Evolutionary conservation across 2,113 vertebrate genomes (phyloP), one percentile per base, ranked within the genome.

Genomic region (Ivindomyrus marchei): DNA sequence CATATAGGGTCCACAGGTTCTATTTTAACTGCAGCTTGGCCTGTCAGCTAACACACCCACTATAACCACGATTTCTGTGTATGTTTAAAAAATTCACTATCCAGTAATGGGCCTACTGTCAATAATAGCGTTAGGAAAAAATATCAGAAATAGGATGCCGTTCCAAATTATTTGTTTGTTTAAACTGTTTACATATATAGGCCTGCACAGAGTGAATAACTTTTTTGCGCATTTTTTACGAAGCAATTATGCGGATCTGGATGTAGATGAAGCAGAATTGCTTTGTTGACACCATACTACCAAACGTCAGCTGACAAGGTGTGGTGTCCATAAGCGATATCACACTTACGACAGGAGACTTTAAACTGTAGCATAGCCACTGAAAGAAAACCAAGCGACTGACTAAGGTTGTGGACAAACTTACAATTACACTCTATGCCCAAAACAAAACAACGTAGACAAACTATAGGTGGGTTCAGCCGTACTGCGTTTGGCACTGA

Each of bases 371-470:
- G 21, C 21, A 47, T 50, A 52, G 53, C 46, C 27, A 56, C 27
- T 53, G 46, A 53, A 89, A 80, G 3, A 39, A 89, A 89, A 89
- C 27, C 45, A 46, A 74, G 66, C 24, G 24, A 89, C 46, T 15
- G 70, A 21, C 21, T 36, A 89, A 24, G 13, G 46, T 83, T 83
- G 50, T 13, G 21, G n/a, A 49, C 47, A 89, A 83, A 47, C 46
- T n/a, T 89, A 53, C 83, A 89, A 53, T 83, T 89, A 52, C 49
- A 83, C 70, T 15, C 17, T 80, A 42, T 83, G 70, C 10, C 70
- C 39, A 80, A 80, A 89, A 31, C 19, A 83, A 89, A 89, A 89
- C 70, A 83, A 13, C 70, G 80, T 31, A 52, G 70, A 89, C 88
- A 80, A 89, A 53, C 50, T 89, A 83, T 89, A 83, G 70, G 49